Conservation (phyloP, 1,140 invertebrate species). For the Rhyacophila brunnea region DNA sequence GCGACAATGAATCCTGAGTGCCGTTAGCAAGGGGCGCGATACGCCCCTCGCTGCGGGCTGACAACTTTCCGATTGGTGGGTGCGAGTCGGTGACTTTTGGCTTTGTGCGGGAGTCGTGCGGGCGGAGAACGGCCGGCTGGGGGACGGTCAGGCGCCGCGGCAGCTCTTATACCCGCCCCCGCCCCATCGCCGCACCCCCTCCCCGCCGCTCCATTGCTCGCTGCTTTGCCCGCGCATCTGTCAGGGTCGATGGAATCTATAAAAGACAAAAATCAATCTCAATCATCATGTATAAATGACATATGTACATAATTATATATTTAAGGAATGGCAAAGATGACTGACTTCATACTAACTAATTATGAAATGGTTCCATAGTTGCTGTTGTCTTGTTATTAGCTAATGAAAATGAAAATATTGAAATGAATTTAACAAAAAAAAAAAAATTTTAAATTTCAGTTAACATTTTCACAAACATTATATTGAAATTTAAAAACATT, state of each 20-base stretch:
- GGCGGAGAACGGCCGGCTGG: conserved; percentile 32
- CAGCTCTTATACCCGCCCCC: conserved; percentile 25
- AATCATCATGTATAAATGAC: too few species aligned
- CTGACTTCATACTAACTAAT: too few species aligned
- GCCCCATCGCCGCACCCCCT: conserved; percentile 30
- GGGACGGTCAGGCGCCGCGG: conserved; percentile 28
- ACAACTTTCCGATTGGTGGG: conserved; percentile 3
- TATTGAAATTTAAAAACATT: too few species aligned
- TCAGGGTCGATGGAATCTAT: conserved; percentile 57
- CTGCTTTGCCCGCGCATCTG: conserved; percentile 44
- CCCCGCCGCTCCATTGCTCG: conserved; percentile 26
- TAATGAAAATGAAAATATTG: too few species aligned
- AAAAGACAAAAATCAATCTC: conserved; percentile 9
- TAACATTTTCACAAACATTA: too few species aligned
- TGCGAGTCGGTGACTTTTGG: conserved; percentile 15
- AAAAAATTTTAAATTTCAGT: too few species aligned
- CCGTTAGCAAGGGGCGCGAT: neutral
- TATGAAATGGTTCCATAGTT: too few species aligned
- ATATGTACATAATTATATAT: too few species aligned
- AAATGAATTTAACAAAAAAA: too few species aligned
- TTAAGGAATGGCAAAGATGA: too few species aligned
- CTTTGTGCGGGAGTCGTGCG: conserved; percentile 32
- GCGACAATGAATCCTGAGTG: neutral
- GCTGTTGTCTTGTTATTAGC: too few species aligned
- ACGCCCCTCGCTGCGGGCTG: neutral